Evolutionary conservation across 2,113 vertebrate species (phyloP).

Genomic region (Lepus timidus): DNA sequence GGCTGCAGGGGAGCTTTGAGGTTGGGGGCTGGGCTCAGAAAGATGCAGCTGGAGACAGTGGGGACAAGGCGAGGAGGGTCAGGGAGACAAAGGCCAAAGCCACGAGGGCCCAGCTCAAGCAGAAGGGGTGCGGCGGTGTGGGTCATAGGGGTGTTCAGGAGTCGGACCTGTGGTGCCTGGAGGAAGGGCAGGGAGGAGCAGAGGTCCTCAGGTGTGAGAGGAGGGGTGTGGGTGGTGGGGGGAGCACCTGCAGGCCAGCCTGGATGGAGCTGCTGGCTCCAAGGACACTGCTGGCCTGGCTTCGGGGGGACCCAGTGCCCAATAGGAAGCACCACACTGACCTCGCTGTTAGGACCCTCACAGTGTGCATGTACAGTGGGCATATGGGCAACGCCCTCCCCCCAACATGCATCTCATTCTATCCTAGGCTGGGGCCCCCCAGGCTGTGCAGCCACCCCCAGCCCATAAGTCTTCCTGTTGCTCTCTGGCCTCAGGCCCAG

Average conservation of each 20-base stretch:
- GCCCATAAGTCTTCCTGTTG: background rate
- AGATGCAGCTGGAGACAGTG: accelerated
- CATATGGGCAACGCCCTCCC: accelerated
- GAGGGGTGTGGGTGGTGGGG: background rate
- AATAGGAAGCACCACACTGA: accelerated
- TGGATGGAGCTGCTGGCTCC: background rate
- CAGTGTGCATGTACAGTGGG: accelerated
- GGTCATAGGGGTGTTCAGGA: background rate
- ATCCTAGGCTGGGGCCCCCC: background rate
- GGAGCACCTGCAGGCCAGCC: background rate
- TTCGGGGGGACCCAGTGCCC: background rate
- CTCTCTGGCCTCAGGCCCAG: background rate
- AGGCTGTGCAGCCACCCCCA: background rate
- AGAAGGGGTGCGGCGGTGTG: background rate
- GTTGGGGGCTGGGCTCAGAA: background rate
- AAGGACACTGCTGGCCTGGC: accelerated
- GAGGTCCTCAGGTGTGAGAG: accelerated
- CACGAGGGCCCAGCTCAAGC: background rate
- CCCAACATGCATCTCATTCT: background rate
- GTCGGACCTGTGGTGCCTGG: background rate
- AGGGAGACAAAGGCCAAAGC: background rate
- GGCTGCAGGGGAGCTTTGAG: accelerated
- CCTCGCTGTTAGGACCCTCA: background rate
- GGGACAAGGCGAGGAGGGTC: background rate
- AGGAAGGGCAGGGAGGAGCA: background rate